Base-by-base conservation (phyloP, 2,797 vertebrate species). In the Orientallactaga sibirica region DNA sequence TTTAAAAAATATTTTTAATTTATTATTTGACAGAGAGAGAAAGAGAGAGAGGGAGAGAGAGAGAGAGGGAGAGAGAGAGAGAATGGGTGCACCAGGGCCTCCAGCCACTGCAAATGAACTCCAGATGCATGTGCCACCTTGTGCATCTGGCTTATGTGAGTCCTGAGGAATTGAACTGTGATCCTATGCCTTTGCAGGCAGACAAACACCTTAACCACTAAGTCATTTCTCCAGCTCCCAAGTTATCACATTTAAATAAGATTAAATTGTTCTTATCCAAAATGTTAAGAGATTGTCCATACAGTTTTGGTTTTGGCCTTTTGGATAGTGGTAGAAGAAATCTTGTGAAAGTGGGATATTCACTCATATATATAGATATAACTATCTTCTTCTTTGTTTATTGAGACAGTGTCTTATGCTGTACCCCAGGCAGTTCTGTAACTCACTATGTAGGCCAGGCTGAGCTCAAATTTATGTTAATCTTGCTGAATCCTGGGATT, bases 321-420 rank as follows among this genome's bases (percentile, higher is more conserved):
- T 96, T 87, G 41, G 88, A 66, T 84, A 64, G 8, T 89, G 19
- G 64, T 80, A 86, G 83, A 61, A 74, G 66, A 90, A 93, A 90
- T 94, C 15, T 15, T 93, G 7, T 87, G 81, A 87, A 95, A 88
- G 67, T 91, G 11, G 10, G 9, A 88, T 83, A 85, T 55, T 79
- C 7, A 68, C 22, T 76, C 4, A 78, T 7, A 81, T 1, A 41
- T 2, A 92, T 70, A 8, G 33, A 6, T 64, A 52, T 93, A 24
- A 61, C 78, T 62, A 37, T 37, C 33, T 89, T 25, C 87, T 87
- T 87, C 37, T 52, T 48, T 9, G 70, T 55, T 48, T n/a, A 16
- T 58, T 58, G 55, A 20, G 18, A n/a, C 15, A 29, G 64, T 43
- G 24, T 75, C n/a, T 76, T 87, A 86, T 33, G 41, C 27, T 76